Percentiles rank a stretch among this genome's conserved stretches.
Conservation (phyloP, 2,113 vertebrate genomes). For the pig (Sus scrofa) region T2T-Sscrofa CM000822.6:24338001-24338500, state of each 20-base stretch:
- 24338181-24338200: not conserved
- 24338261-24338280: not conserved
- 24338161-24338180: not conserved
- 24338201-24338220: conserved; percentile 22
- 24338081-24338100: not conserved
- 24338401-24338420: not conserved
- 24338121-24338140: not conserved
- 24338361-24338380: not conserved
- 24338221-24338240: not conserved
- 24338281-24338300: not conserved
- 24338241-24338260: not conserved
- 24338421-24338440: conserved; percentile 11
- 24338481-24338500: not conserved
- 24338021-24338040: not conserved
- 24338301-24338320: not conserved
- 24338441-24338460: not conserved
- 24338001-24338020: conserved; percentile 34
- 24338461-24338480: not conserved
- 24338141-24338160: not conserved
- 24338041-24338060: not conserved
- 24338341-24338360: not conserved
- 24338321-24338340: not conserved
- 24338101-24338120: not conserved
- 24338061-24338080: not conserved
- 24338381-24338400: not conserved